Percentiles rank a stretch among this genome's conserved stretches.
These are phyloP conservation scores for Seladonia tumulorum DNA, from an alignment of 2,888 invertebrate genomes.

Conservation along the genomic window DNA sequence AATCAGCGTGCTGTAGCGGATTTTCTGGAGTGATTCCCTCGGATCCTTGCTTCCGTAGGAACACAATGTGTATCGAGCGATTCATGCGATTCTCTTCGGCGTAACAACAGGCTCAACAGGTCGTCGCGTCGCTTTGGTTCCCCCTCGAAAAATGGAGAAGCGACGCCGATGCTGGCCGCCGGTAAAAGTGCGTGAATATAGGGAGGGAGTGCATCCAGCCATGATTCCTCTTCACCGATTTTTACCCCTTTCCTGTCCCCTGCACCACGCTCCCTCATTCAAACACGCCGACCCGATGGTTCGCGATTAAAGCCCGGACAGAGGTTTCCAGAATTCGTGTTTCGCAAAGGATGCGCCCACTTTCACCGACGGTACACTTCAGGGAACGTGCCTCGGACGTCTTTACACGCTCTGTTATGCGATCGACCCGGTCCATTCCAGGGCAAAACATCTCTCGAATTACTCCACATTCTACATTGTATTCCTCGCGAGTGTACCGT, in stretches of 20 bases:
- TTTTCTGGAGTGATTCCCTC: neutral
- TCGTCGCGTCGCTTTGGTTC: slow-evolving; percentile 57
- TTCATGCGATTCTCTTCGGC: slow-evolving; percentile 47
- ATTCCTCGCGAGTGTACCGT: too few relatives aligned
- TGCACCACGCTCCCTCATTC: slow-evolving; percentile 57
- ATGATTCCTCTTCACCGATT: slow-evolving; percentile 83
- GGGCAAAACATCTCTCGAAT: neutral
- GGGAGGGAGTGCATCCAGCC: slow-evolving; percentile 83
- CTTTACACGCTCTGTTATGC: neutral
- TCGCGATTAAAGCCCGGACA: slow-evolving; percentile 65
- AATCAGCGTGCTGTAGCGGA: neutral
- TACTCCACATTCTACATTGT: too few relatives aligned
- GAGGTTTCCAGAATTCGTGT: slow-evolving; percentile 62
- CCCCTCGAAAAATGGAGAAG: slow-evolving; percentile 70
- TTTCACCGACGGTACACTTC: slow-evolving; percentile 50
- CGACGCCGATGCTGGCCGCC: slow-evolving; percentile 70
- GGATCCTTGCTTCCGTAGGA: neutral
- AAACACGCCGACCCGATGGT: slow-evolving; percentile 59
- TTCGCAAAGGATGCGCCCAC: slow-evolving; percentile 54
- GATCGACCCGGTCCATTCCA: slow-evolving; percentile 8
- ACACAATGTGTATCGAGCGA: slow-evolving; percentile 17
- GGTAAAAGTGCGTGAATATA: slow-evolving; percentile 80
- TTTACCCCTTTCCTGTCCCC: slow-evolving; percentile 80
- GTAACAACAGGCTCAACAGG: slow-evolving; percentile 69
- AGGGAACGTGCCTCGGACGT: neutral